These are phyloP conservation scores for Pimephales promelas DNA, from an alignment of 2,113 vertebrate genomes.

Conservation along the genomic window DNA sequence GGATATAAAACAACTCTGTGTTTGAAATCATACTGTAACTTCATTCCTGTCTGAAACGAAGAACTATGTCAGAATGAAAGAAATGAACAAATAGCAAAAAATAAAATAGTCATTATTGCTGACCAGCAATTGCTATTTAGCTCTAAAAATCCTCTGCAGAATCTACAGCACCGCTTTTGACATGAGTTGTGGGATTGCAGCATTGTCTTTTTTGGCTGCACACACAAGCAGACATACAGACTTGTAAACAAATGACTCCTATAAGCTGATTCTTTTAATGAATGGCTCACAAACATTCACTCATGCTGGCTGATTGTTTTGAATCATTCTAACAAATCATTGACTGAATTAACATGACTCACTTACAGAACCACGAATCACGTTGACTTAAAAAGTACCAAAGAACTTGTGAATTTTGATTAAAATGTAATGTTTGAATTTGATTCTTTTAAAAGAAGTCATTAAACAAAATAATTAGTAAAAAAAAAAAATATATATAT, in stretches of 20 bases:
- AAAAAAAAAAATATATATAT: no score
- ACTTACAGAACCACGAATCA: background rate
- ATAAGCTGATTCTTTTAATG: no score
- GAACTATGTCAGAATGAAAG: background rate
- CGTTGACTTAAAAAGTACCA: background rate
- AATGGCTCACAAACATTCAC: no score
- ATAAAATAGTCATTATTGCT: no score
- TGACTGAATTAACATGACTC: no score
- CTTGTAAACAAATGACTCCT: no score
- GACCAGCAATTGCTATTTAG: background rate
- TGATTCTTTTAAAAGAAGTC: no score
- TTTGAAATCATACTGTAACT: background rate
- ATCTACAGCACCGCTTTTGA: background rate
- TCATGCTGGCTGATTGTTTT: no score
- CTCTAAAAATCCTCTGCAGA: background rate
- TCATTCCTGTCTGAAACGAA: background rate
- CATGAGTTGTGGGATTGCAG: no score
- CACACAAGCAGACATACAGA: background rate
- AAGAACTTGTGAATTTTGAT: background rate
- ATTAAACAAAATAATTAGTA: background rate
- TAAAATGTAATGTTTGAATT: no score
- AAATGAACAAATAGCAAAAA: background rate
- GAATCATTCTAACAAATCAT: no score
- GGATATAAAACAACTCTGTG: background rate
- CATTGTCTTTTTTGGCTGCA: background rate